Evolutionary conservation across 1,140 invertebrate genomes (phyloP).

Genomic region (Stegodyphus dumicola): DNA sequence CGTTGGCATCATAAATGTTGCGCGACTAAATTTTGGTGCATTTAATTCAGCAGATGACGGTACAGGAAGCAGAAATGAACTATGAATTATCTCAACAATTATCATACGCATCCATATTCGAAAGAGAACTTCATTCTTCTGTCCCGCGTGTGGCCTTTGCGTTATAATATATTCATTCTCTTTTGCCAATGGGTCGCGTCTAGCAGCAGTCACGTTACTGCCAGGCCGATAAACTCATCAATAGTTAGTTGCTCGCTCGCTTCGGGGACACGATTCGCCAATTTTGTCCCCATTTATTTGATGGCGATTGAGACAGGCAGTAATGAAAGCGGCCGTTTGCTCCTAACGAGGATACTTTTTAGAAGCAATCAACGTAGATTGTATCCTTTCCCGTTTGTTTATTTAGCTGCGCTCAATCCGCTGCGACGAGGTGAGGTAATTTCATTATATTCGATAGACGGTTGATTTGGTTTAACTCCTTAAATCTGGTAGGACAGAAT

Average conservation of each 20-base stretch:
- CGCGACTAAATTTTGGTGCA: no score
- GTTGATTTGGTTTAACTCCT: background rate
- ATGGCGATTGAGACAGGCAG: constrained; percentile 25
- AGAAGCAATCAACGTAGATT: constrained; percentile 14
- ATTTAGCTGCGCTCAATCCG: background rate
- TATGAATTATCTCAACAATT: no score
- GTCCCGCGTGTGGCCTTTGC: no score
- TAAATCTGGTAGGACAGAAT: no score
- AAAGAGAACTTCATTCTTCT: no score
- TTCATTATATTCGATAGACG: background rate
- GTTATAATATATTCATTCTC: no score
- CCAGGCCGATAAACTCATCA: constrained; percentile 19
- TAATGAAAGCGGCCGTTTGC: background rate
- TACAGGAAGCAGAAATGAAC: no score
- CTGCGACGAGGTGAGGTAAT: background rate
- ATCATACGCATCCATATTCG: no score
- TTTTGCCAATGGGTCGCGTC: no score
- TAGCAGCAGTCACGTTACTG: background rate
- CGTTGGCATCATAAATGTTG: no score
- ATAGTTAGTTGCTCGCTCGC: background rate
- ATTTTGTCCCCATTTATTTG: constrained; percentile 24
- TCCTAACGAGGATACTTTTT: constrained; percentile 33
- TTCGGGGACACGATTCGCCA: constrained; percentile 20
- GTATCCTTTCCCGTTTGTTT: background rate
- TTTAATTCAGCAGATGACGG: no score